Percentiles rank a stretch among this genome's conserved stretches.
Evolutionary conservation across 2,113 vertebrate species (phyloP).

Genomic region (Candoia aspera): DNA sequence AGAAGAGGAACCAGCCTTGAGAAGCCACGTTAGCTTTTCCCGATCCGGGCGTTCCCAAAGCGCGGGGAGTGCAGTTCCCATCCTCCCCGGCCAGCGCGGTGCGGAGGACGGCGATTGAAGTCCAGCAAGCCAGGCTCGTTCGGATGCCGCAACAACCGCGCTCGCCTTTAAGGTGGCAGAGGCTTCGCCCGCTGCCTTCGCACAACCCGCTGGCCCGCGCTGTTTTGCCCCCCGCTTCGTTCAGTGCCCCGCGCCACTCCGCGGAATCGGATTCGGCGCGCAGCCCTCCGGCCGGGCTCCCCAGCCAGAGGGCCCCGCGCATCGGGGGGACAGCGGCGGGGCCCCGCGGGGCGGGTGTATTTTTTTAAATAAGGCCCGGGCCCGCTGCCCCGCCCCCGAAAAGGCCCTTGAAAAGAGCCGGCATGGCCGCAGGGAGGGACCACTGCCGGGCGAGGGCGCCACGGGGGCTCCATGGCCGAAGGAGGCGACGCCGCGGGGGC

Average conservation of each 20-base stretch:
- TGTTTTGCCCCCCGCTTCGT: neutral
- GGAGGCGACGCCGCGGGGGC: neutral
- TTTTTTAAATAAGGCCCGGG: neutral
- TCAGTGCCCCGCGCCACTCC: neutral
- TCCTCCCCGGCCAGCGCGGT: neutral
- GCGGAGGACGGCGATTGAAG: neutral
- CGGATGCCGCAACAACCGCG: neutral
- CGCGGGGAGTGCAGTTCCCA: neutral
- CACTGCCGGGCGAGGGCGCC: neutral
- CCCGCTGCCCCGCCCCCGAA: neutral
- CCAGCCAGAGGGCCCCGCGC: neutral
- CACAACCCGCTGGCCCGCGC: rapidly evolving
- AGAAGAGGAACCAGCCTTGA: neutral
- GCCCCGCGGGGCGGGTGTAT: neutral
- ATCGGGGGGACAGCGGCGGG: neutral
- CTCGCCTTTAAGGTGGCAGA: too few relatives aligned
- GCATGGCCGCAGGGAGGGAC: neutral
- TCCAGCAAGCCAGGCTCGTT: neutral
- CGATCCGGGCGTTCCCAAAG: neutral
- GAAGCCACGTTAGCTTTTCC: neutral
- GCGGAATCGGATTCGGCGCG: neutral
- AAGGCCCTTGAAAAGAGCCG: conserved; percentile 4
- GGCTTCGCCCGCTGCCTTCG: neutral
- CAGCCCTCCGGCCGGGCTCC: too few relatives aligned
- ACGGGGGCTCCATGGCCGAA: neutral